Base-by-base conservation (phyloP, 2,113 vertebrate species). In the Capreolus pygargus region DNA sequence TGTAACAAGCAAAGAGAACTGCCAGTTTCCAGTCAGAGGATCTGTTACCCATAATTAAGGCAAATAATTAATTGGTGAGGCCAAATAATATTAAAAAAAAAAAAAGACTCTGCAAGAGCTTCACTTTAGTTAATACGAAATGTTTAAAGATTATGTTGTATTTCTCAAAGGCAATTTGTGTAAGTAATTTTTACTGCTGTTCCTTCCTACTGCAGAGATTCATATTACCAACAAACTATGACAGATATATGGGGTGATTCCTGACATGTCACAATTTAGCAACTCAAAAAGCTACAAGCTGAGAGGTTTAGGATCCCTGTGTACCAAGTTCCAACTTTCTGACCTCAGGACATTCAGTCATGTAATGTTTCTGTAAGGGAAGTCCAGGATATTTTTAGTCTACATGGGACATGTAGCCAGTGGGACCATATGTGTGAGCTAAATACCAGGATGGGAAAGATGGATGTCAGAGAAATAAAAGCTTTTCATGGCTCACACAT, bases 11-110 rank as follows among this genome's bases (percentile, higher is more conserved):
- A 91, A 93, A 54, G 58, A 64, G 33, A 91, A 94, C 76, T 57
- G 61, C 85, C 94, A 36, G 27, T 94, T 98, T 98, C 91, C 89
- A 97, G 88, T 94, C 76, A 94, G 58, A 94, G 70, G 21, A 89
- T 58, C 55, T 83, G 30, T 86, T 90, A 86, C 30, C 47, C 85
- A 57, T 43, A 97, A 96, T 93, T 70, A 93, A 97, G 74, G 45
- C 36, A 95, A 96, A 96, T 95, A 88, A 70, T 70, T 91, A 74
- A 81, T 91, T 81, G 60, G 5, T 78, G 55, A 96, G 52, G 33
- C 27, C 57, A 94, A 96, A 25, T 55, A 86, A 85, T 30, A 30
- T 54, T 23, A 2, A 15, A 47, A 89, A 90, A 6, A 23, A 60
- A 74, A 74, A 25, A 13, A 81, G 47, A 81, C 91, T 95, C 86